Conservation (phyloP, 2,797 vertebrate genomes). For the Limnodromus scolopaceus region DNA sequence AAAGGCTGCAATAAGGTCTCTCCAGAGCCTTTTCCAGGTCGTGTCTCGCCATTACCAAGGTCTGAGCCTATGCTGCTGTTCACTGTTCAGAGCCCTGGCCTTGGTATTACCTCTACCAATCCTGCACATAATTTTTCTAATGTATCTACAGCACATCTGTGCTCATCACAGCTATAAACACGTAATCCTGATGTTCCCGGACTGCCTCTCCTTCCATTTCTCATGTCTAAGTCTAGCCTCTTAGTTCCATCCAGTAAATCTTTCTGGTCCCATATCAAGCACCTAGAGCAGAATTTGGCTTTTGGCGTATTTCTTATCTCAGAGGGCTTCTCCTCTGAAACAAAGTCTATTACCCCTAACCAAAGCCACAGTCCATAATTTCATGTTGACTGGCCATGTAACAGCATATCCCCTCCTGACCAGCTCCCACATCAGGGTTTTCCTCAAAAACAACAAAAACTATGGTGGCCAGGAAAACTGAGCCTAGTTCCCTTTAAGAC, state of each 20-base stretch:
- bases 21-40: not conserved
- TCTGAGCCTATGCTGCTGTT: not conserved
- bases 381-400: not conserved
- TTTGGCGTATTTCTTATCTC: not conserved
- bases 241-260: not conserved
- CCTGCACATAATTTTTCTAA: not conserved
- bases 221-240: not conserved
- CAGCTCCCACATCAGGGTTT: not conserved
- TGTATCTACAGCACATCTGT: not conserved
- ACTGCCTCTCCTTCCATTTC: not conserved
- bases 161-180: not conserved
- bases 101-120: not conserved
- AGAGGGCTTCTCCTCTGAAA: not conserved
- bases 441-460: not conserved
- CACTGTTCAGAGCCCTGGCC: not conserved
- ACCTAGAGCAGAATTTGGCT: not conserved
- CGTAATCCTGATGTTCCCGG: not conserved
- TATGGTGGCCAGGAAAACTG: not conserved
- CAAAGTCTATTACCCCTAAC: not conserved
- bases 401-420: not conserved
- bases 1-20: not conserved
- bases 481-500: not conserved
- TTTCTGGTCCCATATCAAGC: not conserved
- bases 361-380: not conserved
- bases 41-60: rapidly evolving